Evolutionary conservation across 2,797 vertebrate genomes (phyloP).

Genomic region (Tympanoctomys barrerae): DNA sequence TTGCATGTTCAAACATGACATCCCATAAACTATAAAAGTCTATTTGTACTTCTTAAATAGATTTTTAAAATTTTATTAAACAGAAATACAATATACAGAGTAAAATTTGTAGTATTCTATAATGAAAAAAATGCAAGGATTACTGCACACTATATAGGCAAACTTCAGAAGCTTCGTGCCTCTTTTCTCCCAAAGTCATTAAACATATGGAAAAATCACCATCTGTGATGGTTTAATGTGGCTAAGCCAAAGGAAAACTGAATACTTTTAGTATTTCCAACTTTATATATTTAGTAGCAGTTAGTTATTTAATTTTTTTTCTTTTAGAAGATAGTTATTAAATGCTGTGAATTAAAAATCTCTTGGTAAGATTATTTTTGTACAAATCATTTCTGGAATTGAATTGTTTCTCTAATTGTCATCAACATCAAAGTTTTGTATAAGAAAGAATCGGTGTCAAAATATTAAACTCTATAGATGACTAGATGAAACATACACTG

Average conservation of each 20-base stretch:
- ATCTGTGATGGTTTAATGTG: background rate
- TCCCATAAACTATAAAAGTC: background rate
- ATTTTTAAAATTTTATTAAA: background rate
- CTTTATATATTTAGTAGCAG: background rate
- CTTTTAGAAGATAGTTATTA: background rate
- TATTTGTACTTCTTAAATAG: background rate
- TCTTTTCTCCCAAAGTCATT: background rate
- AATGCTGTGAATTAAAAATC: background rate
- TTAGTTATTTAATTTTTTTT: background rate
- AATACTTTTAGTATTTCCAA: constrained; percentile 23
- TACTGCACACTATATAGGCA: background rate
- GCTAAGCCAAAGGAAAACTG: background rate
- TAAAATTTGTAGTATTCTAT: background rate
- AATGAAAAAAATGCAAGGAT: background rate
- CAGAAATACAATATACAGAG: background rate
- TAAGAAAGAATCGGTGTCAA: background rate
- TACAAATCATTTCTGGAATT: background rate
- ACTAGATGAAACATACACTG: background rate
- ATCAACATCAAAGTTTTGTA: constrained; percentile 5
- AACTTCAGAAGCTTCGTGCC: background rate
- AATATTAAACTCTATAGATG: background rate
- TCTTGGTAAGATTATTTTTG: background rate
- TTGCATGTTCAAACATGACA: background rate
- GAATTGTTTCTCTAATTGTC: background rate
- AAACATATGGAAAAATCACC: background rate